phyloP scores from a whole-genome alignment of 2,113 vertebrate genomes.

The Scomber japonicus region DNA sequence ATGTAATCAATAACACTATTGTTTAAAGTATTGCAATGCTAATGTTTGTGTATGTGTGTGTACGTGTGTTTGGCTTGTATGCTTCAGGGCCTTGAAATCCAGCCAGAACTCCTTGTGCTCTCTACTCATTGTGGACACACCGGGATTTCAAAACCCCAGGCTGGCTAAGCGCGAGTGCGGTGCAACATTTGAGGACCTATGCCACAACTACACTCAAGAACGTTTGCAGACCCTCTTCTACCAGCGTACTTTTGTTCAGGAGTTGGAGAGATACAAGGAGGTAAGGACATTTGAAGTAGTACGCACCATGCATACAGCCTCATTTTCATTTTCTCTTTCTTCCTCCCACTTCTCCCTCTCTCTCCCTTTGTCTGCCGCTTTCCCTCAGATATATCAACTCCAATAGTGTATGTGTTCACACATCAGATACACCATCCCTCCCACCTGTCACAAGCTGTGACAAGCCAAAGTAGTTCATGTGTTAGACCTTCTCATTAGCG shows the following conservation, averaged over 20 bases:
- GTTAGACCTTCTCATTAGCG: constrained; percentile 74
- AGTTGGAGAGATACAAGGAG: constrained; percentile 97
- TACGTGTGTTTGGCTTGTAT: constrained; percentile 36
- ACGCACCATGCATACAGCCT: constrained; percentile 17
- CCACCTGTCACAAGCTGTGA: constrained; percentile 74
- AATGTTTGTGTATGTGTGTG: constrained; percentile 19
- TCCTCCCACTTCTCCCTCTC: constrained; percentile 19
- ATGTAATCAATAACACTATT: constrained; percentile 51
- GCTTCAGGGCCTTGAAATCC: constrained; percentile 93
- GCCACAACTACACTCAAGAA: constrained; percentile 97
- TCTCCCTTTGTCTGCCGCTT: constrained; percentile 50
- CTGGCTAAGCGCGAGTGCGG: constrained; percentile 86
- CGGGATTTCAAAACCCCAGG: constrained; percentile 95
- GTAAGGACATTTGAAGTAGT: constrained; percentile 73
- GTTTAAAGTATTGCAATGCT: constrained; percentile 20
- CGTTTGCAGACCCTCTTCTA: constrained; percentile 95
- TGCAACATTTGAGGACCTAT: constrained; percentile 96
- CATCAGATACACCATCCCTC: constrained; percentile 63
- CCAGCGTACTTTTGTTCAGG: constrained; percentile 92
- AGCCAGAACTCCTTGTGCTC: constrained; percentile 95
- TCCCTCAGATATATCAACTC: constrained; percentile 68
- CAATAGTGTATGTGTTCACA: constrained; percentile 63
- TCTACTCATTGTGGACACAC: constrained; percentile 95
- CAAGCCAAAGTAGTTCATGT: constrained; percentile 65
- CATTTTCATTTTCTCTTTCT: constrained; percentile 29